phyloP scores from a whole-genome alignment of 2,797 vertebrate genomes.

The Oceanodroma leucorhoa region DNA sequence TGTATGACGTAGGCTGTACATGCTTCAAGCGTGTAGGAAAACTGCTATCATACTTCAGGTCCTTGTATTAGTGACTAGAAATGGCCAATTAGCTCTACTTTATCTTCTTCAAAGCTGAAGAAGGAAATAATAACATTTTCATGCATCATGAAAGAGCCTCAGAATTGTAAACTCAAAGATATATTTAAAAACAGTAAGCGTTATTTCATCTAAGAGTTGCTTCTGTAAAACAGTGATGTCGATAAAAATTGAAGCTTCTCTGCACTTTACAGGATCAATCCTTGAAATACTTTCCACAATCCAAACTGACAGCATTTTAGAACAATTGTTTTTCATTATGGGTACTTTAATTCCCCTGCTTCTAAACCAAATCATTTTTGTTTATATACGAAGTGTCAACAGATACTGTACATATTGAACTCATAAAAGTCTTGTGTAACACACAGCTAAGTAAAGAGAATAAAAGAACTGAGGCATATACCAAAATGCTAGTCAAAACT shows the following conservation, averaged over 20 bases:
- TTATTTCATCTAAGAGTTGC: neutral
- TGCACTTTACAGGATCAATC: neutral
- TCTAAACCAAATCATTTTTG: conserved; percentile 51
- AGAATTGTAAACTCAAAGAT: neutral
- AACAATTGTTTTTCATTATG: conserved; percentile 60
- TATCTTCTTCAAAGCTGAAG: neutral
- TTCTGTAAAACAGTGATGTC: neutral
- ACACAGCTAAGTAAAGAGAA: conserved; percentile 23
- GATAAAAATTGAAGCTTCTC: conserved; percentile 7
- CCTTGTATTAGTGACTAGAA: neutral
- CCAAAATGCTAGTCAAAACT: conserved; percentile 21
- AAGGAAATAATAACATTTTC: neutral
- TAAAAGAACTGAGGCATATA: neutral
- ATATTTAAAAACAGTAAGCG: neutral
- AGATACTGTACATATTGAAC: conserved; percentile 59
- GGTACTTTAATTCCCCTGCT: conserved; percentile 27
- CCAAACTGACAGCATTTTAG: conserved; percentile 28
- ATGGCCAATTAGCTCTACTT: neutral
- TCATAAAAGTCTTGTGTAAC: conserved; percentile 49
- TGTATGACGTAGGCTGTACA: neutral
- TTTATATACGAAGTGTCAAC: conserved; percentile 60
- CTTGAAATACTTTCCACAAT: conserved; percentile 18
- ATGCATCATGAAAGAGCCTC: neutral
- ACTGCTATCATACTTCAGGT: neutral
- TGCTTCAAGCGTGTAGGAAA: neutral